These are phyloP conservation scores for Asbolus verrucosus DNA, from an alignment of 1,140 invertebrate genomes.

Conservation along the genomic window DNA sequence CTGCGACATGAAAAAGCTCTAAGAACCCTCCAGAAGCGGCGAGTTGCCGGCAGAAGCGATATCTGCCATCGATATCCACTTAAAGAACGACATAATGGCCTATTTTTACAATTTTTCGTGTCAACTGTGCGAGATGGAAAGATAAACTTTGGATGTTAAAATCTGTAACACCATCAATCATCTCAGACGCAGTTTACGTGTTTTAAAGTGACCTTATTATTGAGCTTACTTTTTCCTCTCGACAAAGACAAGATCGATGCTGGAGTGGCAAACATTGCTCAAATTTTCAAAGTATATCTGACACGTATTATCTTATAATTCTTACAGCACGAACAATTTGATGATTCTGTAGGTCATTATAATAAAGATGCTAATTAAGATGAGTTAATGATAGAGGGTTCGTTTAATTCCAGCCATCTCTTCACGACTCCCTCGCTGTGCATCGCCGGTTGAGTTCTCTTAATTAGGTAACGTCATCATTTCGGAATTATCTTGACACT, in stretches of 20 bases:
- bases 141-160: slow-evolving; percentile 10
- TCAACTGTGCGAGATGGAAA: slow-evolving; percentile 16
- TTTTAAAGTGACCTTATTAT: neutral
- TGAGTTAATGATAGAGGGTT: slow-evolving; percentile 12
- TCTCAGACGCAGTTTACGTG: neutral
- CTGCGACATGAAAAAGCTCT: neutral
- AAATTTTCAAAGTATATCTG: too few species aligned
- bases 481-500: too few species aligned
- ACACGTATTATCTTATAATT: too few species aligned
- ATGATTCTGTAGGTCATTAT: neutral
- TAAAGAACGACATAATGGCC: neutral
- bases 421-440: too few species aligned
- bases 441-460: too few species aligned
- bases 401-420: slow-evolving; percentile 1
- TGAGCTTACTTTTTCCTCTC: too few species aligned
- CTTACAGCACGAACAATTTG: too few species aligned
- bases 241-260: too few species aligned
- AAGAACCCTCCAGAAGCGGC: neutral
- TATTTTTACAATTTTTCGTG: slow-evolving; percentile 23
- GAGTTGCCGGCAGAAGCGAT: slow-evolving; percentile 4
- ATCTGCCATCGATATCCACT: slow-evolving; percentile 8
- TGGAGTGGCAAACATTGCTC: too few species aligned
- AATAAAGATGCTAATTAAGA: slow-evolving; percentile 31
- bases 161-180: slow-evolving; percentile 7
- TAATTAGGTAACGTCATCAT: too few species aligned